A percentile compares a stretch with the other conserved stretches of the same genome.
Evolutionary conservation across 2,888 invertebrate genomes (phyloP).

Genomic region (Heliconius ethilla): DNA sequence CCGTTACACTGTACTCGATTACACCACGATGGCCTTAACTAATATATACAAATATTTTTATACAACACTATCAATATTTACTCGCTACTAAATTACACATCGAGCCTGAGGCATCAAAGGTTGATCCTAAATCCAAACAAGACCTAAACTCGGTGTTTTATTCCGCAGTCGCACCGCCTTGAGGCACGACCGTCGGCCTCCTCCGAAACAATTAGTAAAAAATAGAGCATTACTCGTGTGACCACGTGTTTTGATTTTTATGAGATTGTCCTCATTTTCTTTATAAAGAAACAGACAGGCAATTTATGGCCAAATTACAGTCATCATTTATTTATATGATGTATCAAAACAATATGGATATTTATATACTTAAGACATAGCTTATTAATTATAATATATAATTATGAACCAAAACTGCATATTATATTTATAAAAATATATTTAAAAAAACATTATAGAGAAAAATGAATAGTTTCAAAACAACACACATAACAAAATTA

Average conservation of each 20-base stretch:
- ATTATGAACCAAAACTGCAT: not conserved
- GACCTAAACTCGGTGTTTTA: constrained; percentile 25
- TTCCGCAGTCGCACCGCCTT: constrained; percentile 55
- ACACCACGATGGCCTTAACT: not conserved
- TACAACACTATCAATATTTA: constrained; percentile 12
- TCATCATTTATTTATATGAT: not conserved
- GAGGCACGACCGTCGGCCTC: constrained; percentile 70
- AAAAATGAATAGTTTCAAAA: not conserved
- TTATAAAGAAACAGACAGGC: not conserved
- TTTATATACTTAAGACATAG: too few relatives aligned
- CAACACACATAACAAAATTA: not conserved
- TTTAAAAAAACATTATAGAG: not conserved
- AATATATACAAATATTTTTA: constrained; percentile 9
- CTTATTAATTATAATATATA: too few relatives aligned
- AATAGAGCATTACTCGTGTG: constrained; percentile 14
- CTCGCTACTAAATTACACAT: constrained; percentile 18
- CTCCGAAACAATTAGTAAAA: constrained; percentile 71
- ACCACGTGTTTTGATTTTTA: not conserved
- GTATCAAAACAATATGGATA: too few relatives aligned
- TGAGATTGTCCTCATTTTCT: not conserved
- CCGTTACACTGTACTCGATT: not conserved
- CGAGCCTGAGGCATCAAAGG: constrained; percentile 4
- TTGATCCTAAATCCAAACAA: constrained; percentile 34
- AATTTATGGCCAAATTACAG: not conserved
- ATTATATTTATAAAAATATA: too few relatives aligned